Percentiles rank a stretch among this genome's conserved stretches.
phyloP scores from a whole-genome alignment of 2,797 vertebrate genomes.

The Danio albolineatus region DNA sequence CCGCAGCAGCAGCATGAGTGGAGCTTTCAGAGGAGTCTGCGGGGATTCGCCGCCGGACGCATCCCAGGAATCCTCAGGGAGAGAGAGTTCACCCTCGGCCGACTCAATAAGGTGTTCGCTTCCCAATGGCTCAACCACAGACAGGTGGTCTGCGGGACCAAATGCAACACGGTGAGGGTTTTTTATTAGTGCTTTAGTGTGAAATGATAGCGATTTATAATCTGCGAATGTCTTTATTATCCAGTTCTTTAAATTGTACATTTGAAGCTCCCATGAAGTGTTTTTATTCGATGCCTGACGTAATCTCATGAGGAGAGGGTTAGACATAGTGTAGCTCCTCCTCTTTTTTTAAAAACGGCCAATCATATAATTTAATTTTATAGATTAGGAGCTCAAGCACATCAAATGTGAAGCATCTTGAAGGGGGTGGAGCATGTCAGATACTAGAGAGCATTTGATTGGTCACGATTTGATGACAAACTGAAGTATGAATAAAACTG shows the following conservation, averaged over 20 bases:
- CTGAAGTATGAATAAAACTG: too few relatives aligned
- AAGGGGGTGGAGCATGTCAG: too few relatives aligned
- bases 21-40: slow-evolving; percentile 85
- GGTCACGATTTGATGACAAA: too few relatives aligned
- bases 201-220: background rate
- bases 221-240: background rate
- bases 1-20: slow-evolving; percentile 87
- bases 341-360: too few relatives aligned
- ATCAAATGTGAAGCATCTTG: too few relatives aligned
- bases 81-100: slow-evolving; percentile 91
- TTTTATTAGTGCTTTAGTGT: background rate
- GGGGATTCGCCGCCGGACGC: slow-evolving; percentile 89
- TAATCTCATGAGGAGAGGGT: too few relatives aligned
- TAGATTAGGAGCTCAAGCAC: too few relatives aligned
- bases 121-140: slow-evolving; percentile 98
- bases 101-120: slow-evolving; percentile 97
- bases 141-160: slow-evolving; percentile 97
- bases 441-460: too few relatives aligned
- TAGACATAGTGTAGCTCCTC: too few relatives aligned
- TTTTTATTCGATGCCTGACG: too few relatives aligned
- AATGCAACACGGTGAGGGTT: slow-evolving; percentile 94
- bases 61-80: slow-evolving; percentile 92
- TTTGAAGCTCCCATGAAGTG: too few relatives aligned
- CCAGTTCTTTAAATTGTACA: background rate
- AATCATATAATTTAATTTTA: too few relatives aligned